Percentiles rank a stretch among this genome's conserved stretches.
phyloP scores from a whole-genome alignment of 2,113 vertebrate genomes.

The Oenanthe melanoleuca region DNA sequence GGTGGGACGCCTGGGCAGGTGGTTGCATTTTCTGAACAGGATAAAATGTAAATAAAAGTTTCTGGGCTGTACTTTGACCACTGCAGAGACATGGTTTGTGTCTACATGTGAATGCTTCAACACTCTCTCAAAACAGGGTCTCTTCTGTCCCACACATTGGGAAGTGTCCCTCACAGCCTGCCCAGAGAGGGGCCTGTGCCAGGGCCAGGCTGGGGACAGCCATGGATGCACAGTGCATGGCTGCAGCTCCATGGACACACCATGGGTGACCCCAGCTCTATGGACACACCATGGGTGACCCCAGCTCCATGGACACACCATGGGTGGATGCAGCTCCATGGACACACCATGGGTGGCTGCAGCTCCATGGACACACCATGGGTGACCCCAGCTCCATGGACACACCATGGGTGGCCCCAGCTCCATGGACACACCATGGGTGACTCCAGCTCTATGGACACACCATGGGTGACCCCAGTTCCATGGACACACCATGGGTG shows the following conservation, averaged over 20 bases:
- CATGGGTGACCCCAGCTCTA: too few relatives aligned
- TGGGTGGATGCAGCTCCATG: neutral
- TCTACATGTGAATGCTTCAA: neutral
- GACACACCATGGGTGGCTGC: neutral
- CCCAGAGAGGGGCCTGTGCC: neutral
- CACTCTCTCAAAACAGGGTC: neutral
- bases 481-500: too few relatives aligned
- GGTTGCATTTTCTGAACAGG: neutral
- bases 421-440: neutral
- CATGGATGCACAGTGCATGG: too few relatives aligned
- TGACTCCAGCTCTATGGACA: neutral
- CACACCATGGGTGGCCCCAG: neutral
- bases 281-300: neutral
- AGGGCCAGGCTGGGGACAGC: rapidly evolving
- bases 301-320: neutral
- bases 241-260: neutral
- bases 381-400: too few relatives aligned
- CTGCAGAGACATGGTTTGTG: neutral
- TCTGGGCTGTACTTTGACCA: neutral
- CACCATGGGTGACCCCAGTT: neutral
- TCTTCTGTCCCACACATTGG: neutral
- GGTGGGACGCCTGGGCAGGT: neutral
- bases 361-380: neutral
- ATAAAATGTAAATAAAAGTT: neutral
- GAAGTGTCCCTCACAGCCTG: neutral